Conservation (phyloP, 2,888 invertebrate species). For the Crossocerus cetratus region DNA sequence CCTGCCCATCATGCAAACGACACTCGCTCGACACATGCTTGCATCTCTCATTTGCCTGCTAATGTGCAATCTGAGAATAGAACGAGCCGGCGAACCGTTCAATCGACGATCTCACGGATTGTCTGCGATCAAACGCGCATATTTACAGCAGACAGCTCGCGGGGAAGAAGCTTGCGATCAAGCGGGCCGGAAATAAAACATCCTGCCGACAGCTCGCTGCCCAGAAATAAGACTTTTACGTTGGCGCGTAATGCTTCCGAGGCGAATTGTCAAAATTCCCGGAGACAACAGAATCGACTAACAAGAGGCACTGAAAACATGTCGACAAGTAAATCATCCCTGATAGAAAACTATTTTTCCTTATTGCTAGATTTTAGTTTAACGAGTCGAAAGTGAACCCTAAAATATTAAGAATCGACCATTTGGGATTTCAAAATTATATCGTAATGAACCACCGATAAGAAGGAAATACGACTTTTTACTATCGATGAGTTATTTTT, state of each 20-base stretch:
- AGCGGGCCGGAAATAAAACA: not conserved
- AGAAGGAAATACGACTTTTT: too few species aligned
- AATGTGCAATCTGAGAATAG: slow-evolving; percentile 16
- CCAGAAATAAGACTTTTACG: not conserved
- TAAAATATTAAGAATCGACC: too few species aligned
- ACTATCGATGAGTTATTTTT: too few species aligned
- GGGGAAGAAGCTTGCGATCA: not conserved
- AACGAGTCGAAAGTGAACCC: too few species aligned
- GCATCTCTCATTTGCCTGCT: slow-evolving; percentile 5
- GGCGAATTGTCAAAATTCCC: not conserved
- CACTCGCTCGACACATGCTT: slow-evolving; percentile 35
- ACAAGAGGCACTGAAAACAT: too few species aligned
- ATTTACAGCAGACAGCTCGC: not conserved
- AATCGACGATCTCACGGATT: slow-evolving; percentile 11
- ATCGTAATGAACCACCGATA: too few species aligned
- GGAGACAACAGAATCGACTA: not conserved
- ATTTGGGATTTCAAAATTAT: too few species aligned
- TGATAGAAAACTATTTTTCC: too few species aligned
- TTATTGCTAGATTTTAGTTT: too few species aligned
- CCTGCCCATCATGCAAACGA: slow-evolving; percentile 42
- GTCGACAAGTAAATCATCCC: too few species aligned
- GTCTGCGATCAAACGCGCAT: slow-evolving; percentile 1
- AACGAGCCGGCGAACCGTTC: slow-evolving; percentile 40
- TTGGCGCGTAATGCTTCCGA: not conserved
- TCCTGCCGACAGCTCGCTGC: not conserved